Percentiles rank a stretch among this genome's conserved stretches.
Conservation (phyloP, 1,140 invertebrate genomes). For the Melitaea cinxia region DNA sequence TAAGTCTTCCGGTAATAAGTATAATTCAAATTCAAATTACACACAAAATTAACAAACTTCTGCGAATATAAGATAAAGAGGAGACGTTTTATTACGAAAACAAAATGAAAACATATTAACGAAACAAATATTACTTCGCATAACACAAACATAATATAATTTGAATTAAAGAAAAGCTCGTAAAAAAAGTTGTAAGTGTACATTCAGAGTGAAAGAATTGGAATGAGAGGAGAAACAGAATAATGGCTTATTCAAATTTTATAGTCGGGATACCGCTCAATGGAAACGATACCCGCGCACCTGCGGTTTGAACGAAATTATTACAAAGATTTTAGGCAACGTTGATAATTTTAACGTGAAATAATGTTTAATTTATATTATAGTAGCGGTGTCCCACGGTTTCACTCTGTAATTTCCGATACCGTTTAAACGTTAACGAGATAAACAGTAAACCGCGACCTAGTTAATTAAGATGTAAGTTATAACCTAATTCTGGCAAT, state of each 20-base stretch:
- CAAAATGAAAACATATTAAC: conserved; percentile 5
- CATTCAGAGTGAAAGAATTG: conserved; percentile 30
- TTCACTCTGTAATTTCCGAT: too few species aligned
- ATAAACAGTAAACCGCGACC: too few species aligned
- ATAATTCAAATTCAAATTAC: too few species aligned
- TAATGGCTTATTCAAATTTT: conserved; percentile 76
- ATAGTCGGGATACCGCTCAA: conserved; percentile 55
- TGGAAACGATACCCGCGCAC: conserved; percentile 59
- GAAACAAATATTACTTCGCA: conserved; percentile 16
- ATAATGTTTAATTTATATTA: background rate
- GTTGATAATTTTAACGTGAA: background rate
- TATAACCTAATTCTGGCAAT: too few species aligned
- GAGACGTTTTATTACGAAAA: background rate
- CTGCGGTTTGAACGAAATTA: conserved; percentile 50
- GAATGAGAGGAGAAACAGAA: conserved; percentile 37
- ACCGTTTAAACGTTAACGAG: too few species aligned
- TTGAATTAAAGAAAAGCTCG: conserved; percentile 15
- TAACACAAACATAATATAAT: conserved; percentile 18
- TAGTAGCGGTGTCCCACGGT: too few species aligned
- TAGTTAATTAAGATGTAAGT: too few species aligned
- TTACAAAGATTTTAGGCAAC: conserved; percentile 26
- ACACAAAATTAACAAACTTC: too few species aligned
- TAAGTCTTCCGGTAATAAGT: too few species aligned
- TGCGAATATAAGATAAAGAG: background rate
- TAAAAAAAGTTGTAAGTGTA: conserved; percentile 25